Conservation (phyloP, 2,888 invertebrate species). For the Seira sanloemensis region DNA sequence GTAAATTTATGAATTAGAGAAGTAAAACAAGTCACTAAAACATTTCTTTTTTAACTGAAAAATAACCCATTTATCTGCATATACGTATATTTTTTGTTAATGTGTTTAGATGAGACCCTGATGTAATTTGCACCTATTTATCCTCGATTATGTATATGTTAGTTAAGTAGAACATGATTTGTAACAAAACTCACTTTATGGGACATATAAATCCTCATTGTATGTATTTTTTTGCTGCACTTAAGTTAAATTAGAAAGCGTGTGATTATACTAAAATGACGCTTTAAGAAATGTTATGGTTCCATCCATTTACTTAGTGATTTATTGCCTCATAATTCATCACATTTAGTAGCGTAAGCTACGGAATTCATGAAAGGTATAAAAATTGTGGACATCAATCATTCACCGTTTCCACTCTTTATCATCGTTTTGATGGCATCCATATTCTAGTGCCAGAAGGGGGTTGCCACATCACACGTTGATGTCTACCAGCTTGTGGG, state of each 20-base stretch:
- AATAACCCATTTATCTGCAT: no score
- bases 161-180: no score
- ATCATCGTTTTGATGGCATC: neutral
- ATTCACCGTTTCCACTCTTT: neutral
- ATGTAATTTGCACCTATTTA: neutral
- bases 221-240: neutral
- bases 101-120: neutral
- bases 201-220: no score
- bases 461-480: neutral
- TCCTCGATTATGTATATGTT: neutral
- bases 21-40: no score
- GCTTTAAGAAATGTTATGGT: neutral
- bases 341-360: neutral
- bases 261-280: neutral
- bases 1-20: no score
- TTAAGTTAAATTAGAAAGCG: neutral
- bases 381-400: slow-evolving; percentile 36
- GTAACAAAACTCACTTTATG: no score
- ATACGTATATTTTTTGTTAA: no score
- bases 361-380: neutral
- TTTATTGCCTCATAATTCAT: slow-evolving; percentile 61
- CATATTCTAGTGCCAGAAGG: neutral
- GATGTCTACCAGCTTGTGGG: no score
- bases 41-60: no score
- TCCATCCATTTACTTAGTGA: slow-evolving; percentile 48